Percentiles rank a stretch among this genome's conserved stretches.
phyloP scores from a whole-genome alignment of 2,113 vertebrate genomes.

The Chlorodrepanis virens region DNA sequence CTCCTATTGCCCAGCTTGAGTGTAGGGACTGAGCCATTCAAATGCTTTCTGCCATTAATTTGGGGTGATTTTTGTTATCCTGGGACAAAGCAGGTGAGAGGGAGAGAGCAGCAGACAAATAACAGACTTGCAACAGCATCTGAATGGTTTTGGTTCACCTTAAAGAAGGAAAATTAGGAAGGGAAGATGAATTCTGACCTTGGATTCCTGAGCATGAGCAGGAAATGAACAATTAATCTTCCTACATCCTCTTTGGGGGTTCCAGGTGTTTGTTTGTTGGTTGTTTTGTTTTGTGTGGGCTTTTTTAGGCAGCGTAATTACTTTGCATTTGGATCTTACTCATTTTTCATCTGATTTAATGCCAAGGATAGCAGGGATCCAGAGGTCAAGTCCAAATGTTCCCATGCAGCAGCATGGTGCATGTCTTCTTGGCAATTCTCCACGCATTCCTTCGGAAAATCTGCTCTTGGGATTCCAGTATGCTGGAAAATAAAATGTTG shows the following conservation, averaged over 20 bases:
- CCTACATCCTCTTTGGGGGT: neutral
- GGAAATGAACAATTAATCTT: neutral
- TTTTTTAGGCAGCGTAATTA: neutral
- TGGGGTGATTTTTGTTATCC: neutral
- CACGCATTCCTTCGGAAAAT: neutral
- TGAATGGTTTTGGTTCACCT: neutral
- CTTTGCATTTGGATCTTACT: neutral
- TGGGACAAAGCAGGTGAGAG: neutral
- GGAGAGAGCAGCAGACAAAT: neutral
- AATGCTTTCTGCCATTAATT: neutral
- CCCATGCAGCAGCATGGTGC: neutral
- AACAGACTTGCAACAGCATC: neutral
- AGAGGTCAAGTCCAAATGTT: neutral
- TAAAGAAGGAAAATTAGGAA: neutral
- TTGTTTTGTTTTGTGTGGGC: neutral
- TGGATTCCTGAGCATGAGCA: neutral
- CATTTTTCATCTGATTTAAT: neutral
- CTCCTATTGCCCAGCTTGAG: neutral
- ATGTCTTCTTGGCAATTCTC: neutral
- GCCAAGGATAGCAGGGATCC: neutral
- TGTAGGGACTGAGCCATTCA: neutral
- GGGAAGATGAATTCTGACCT: neutral
- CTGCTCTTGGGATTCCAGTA: neutral
- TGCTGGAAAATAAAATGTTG: neutral
- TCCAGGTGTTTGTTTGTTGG: neutral